Conservation (phyloP, 2,888 invertebrate genomes). For the Heliconius sara region DNA sequence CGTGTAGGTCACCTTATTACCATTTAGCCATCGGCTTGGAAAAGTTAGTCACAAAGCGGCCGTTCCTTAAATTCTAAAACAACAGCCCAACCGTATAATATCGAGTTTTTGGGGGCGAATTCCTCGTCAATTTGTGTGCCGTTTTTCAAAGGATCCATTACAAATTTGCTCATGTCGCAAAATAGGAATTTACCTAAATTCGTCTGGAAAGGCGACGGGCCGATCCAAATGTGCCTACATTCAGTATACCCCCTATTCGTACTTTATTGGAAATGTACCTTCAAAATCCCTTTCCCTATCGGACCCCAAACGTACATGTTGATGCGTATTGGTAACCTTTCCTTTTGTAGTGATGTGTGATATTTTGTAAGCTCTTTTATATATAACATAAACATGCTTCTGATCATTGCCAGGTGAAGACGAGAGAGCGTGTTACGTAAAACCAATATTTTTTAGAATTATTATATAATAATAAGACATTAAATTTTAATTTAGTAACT, state of each 20-base stretch:
- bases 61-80: constrained; percentile 29
- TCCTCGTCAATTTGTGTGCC: constrained; percentile 44
- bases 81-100: constrained; percentile 41
- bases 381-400: constrained; percentile 17
- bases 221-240: constrained; percentile 56
- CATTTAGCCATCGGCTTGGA: constrained; percentile 27
- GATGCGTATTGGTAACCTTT: constrained; percentile 67
- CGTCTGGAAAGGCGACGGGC: constrained; percentile 61
- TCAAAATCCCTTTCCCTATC: constrained; percentile 68
- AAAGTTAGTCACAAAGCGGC: constrained; percentile 36
- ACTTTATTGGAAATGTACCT: constrained; percentile 75
- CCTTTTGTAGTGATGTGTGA: constrained; percentile 60
- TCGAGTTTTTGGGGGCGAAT: constrained; percentile 38
- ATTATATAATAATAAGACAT: too few species aligned
- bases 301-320: constrained; percentile 63
- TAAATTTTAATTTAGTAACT: too few species aligned
- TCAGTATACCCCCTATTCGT: constrained; percentile 65
- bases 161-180: constrained; percentile 71
- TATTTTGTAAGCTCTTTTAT: constrained; percentile 40
- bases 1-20: constrained; percentile 18
- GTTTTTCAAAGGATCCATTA: constrained; percentile 60
- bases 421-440: background rate
- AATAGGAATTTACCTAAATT: constrained; percentile 72
- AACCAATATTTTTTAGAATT: background rate
- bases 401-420: background rate